Evolutionary conservation across 2,797 vertebrate species (phyloP).

Genomic region (Poecile montanus): DNA sequence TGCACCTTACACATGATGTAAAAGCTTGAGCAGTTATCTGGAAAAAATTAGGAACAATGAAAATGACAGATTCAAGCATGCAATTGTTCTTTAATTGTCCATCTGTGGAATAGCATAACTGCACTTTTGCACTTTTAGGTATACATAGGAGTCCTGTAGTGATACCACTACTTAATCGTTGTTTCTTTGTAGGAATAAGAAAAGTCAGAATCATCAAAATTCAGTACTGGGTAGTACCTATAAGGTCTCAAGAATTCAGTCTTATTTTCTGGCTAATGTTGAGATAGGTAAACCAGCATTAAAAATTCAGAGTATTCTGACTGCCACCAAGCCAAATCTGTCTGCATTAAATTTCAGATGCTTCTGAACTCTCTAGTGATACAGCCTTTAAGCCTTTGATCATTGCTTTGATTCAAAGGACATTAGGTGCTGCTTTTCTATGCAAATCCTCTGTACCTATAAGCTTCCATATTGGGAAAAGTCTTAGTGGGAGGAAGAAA

Average conservation of each 20-base stretch:
- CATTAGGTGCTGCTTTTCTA: constrained; percentile 18
- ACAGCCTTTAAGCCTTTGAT: constrained; percentile 7
- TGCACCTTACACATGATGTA: background rate
- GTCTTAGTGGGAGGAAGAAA: constrained; percentile 57
- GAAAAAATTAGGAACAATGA: background rate
- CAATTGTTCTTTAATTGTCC: background rate
- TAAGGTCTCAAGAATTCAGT: background rate
- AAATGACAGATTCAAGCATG: background rate
- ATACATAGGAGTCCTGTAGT: background rate
- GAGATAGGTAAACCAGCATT: background rate
- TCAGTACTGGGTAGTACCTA: background rate
- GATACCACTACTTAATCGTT: background rate
- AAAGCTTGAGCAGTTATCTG: background rate
- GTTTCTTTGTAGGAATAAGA: background rate
- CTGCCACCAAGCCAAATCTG: background rate
- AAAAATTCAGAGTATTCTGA: constrained; percentile 23
- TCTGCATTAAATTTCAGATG: background rate
- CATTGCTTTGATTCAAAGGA: background rate
- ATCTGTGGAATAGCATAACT: background rate
- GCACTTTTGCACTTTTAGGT: background rate
- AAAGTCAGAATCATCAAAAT: background rate
- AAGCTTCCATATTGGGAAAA: constrained; percentile 11
- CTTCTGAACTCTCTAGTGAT: constrained; percentile 12
- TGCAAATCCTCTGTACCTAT: background rate
- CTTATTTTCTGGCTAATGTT: background rate